phyloP scores from a whole-genome alignment of 2,113 vertebrate genomes.

The Crotalus helleri region DNA sequence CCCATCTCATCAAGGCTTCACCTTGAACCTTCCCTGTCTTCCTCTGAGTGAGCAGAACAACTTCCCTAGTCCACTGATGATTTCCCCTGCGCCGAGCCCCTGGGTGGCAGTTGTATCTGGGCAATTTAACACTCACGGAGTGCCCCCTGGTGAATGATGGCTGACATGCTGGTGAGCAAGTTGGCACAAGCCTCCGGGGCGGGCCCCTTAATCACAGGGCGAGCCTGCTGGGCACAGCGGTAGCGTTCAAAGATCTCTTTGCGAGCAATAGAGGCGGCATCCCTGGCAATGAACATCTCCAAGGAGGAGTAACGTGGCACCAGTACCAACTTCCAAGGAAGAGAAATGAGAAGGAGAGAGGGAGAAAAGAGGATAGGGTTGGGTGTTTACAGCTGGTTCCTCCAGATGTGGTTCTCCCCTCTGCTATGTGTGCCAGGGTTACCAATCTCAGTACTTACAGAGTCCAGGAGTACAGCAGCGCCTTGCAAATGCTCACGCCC shows the following conservation, averaged over 20 bases:
- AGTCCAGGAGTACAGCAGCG: slow-evolving; percentile 82
- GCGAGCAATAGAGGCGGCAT: slow-evolving; percentile 73
- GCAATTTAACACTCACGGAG: slow-evolving; percentile 77
- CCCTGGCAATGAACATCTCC: slow-evolving; percentile 89
- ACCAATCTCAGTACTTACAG: slow-evolving; percentile 69
- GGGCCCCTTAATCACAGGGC: slow-evolving; percentile 62
- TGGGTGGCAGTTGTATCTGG: not conserved
- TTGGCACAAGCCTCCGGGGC: slow-evolving; percentile 81
- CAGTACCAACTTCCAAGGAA: slow-evolving; percentile 75
- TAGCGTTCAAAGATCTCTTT: slow-evolving; percentile 84
- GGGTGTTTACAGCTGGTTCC: not conserved
- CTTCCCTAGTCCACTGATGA: not conserved
- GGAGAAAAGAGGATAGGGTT: not conserved
- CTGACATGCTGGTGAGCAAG: slow-evolving; percentile 86
- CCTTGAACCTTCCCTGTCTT: not conserved
- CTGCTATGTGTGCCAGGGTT: not conserved
- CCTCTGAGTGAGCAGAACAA: not conserved
- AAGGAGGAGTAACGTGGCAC: slow-evolving; percentile 84
- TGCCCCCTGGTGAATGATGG: slow-evolving; percentile 83
- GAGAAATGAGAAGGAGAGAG: not conserved
- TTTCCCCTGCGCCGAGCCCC: not conserved
- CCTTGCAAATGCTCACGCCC: slow-evolving; percentile 61
- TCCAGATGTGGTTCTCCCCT: fast-evolving
- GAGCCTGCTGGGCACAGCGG: slow-evolving; percentile 82
- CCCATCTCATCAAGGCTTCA: not conserved